Evolutionary conservation across 2,888 invertebrate genomes (phyloP).

Genomic region (Altica lythri): DNA sequence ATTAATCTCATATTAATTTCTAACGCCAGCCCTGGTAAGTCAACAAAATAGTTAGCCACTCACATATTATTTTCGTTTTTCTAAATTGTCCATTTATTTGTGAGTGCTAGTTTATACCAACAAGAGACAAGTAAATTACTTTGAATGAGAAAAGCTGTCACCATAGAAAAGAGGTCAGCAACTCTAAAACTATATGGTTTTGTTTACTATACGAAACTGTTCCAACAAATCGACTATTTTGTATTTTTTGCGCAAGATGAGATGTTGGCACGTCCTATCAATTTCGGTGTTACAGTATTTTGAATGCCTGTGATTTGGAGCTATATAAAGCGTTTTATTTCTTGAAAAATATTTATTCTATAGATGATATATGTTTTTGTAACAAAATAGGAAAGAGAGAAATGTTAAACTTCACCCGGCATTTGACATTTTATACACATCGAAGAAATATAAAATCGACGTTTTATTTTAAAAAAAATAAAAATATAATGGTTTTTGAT

Average conservation of each 20-base stretch:
- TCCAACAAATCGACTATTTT: constrained; percentile 13
- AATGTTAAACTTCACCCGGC: too few species aligned
- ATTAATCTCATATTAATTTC: too few species aligned
- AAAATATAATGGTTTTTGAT: too few species aligned
- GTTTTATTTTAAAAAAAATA: too few species aligned
- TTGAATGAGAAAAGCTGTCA: constrained; percentile 25
- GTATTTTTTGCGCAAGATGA: constrained; percentile 10
- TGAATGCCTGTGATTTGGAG: constrained; percentile 1
- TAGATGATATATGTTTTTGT: too few species aligned
- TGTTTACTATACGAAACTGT: constrained; percentile 20
- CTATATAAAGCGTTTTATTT: not conserved
- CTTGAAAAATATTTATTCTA: not conserved
- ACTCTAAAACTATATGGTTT: constrained; percentile 16
- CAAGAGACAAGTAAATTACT: constrained; percentile 25
- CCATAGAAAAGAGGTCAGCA: constrained; percentile 10
- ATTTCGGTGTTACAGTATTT: not conserved
- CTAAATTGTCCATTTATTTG: constrained; percentile 22
- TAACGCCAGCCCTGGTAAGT: constrained; percentile 14
- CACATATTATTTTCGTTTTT: constrained; percentile 25
- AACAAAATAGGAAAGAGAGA: too few species aligned
- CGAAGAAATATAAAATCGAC: too few species aligned
- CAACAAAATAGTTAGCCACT: not conserved
- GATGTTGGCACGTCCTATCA: constrained; percentile 9
- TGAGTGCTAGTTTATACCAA: constrained; percentile 24
- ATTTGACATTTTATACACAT: too few species aligned